Base-by-base conservation (phyloP, 2,888 invertebrate species). In the Thecophora atra region DNA sequence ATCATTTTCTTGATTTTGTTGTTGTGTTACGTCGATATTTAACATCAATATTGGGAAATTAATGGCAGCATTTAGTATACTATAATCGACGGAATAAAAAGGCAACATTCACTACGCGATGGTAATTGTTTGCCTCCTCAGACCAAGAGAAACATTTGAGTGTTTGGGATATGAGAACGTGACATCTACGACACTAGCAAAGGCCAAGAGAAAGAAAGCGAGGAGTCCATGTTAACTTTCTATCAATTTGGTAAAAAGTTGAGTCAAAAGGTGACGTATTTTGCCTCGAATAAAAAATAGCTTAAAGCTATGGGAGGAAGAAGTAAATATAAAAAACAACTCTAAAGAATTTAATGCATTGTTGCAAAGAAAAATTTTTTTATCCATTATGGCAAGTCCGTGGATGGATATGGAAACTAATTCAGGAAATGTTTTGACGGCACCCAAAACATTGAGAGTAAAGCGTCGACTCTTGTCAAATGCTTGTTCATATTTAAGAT, bases 361-460 rank as follows among this genome's bases (percentile, higher is more conserved):
- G 58, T 58, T 28, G 26, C 58, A 26, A 7, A 47, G 13, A 17
- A 64, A 24, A 17, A 47, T n/a, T 47, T 44, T 24, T 47, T 60
- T 26, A 26, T 56, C 15, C 21, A 56, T 15, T 6, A 15, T 30
- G 17, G 15, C 26, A 7, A 67, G 56, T 67, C 54, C 37, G 67
- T n/a, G n/a, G n/a, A n/a, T n/a, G n/a, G 26, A 19, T 58, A 68
- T 68, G 68, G 58, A 68, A 68, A 68, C 68, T 68, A 68, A 68
- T 68, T 37, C 68, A 68, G 68, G 68, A 68, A 68, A 68, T 68
- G 68, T 58, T 68, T 68, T 42, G 68, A 58, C 37, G 44, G 58
- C 68, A 68, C 58, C 11, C 58, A 13, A 42, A 42, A 28, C 24
- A 58, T 44, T 24, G 28, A 51, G 30, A 37, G 51, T 51, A 54